phyloP scores from a whole-genome alignment of 2,113 vertebrate species.

The Dissostichus mawsoni region DNA sequence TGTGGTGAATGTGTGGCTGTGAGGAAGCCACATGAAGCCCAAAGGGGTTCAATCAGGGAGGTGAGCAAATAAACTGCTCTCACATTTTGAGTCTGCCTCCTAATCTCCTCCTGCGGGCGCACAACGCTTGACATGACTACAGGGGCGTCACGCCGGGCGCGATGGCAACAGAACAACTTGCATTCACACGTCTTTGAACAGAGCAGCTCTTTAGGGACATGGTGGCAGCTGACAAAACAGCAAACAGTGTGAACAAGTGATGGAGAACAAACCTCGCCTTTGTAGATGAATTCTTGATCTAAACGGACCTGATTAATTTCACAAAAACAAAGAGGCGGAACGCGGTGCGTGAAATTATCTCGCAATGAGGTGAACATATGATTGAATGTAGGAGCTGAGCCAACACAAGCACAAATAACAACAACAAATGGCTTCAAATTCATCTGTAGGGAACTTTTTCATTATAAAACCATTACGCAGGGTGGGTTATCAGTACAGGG shows the following conservation, averaged over 20 bases:
- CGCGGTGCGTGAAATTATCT: slow-evolving; percentile 9
- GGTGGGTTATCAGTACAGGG: slow-evolving; percentile 4
- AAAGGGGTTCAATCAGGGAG: slow-evolving; percentile 37
- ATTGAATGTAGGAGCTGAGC: slow-evolving; percentile 16
- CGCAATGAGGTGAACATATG: slow-evolving; percentile 32
- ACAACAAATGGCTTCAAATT: slow-evolving; percentile 4
- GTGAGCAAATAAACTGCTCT: slow-evolving; percentile 15
- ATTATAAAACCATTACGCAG: slow-evolving; percentile 35
- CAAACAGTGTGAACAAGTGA: slow-evolving; percentile 6
- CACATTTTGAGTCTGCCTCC: not conserved
- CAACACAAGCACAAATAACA: not conserved
- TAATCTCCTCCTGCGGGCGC: not conserved
- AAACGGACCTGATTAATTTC: slow-evolving; percentile 4
- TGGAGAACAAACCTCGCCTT: slow-evolving; percentile 15
- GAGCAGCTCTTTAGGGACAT: slow-evolving; percentile 18
- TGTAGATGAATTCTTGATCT: slow-evolving; percentile 18
- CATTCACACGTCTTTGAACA: slow-evolving; percentile 30
- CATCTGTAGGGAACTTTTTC: slow-evolving; percentile 9
- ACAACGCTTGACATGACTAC: not conserved
- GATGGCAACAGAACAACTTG: slow-evolving; percentile 3
- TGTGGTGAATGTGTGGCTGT: slow-evolving; percentile 6
- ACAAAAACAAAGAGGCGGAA: not conserved
- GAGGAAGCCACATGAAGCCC: slow-evolving; percentile 11
- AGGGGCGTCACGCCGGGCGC: not conserved
- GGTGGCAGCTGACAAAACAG: slow-evolving; percentile 52